phyloP scores from a whole-genome alignment of 2,888 invertebrate genomes.

The Hirtodrosophila cameraria region DNA sequence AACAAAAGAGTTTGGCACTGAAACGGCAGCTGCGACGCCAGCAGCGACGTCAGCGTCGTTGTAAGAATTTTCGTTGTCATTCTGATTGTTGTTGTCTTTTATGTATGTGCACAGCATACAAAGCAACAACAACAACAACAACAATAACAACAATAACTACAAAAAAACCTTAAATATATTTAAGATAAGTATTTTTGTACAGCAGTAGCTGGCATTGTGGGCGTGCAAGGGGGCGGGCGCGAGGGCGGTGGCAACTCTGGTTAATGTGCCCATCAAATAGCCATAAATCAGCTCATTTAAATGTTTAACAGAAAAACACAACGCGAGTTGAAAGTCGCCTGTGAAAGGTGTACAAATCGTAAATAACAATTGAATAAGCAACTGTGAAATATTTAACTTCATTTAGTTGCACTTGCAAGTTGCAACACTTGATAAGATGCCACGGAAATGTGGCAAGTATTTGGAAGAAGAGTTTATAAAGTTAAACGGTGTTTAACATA shows the following conservation, averaged over 20 bases:
- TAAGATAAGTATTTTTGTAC: conserved; percentile 44
- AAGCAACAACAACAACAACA: no score
- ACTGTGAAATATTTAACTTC: conserved; percentile 11
- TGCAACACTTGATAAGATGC: background rate
- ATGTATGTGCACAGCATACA: conserved; percentile 29
- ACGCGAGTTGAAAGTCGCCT: conserved; percentile 23
- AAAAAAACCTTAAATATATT: conserved; percentile 42
- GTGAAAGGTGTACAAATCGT: conserved; percentile 56
- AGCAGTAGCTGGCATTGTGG: conserved; percentile 25
- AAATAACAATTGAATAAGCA: conserved; percentile 57
- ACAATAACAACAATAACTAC: no score
- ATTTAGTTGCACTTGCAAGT: conserved; percentile 22
- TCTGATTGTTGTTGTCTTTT: conserved; percentile 14
- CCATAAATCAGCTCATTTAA: conserved; percentile 79
- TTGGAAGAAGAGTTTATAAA: no score
- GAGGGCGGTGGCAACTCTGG: conserved; percentile 9
- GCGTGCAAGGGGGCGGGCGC: background rate
- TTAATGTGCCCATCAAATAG: conserved; percentile 72
- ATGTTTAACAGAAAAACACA: conserved; percentile 33
- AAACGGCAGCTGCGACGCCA: conserved; percentile 37
- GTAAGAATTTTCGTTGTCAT: conserved; percentile 55
- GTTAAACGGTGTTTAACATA: no score
- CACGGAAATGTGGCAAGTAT: conserved; percentile 18
- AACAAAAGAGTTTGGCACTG: conserved; percentile 52
- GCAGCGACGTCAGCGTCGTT: conserved; percentile 2